These are phyloP conservation scores for Laspeyria flexula DNA, from an alignment of 2,888 invertebrate species.

Conservation along the genomic window DNA sequence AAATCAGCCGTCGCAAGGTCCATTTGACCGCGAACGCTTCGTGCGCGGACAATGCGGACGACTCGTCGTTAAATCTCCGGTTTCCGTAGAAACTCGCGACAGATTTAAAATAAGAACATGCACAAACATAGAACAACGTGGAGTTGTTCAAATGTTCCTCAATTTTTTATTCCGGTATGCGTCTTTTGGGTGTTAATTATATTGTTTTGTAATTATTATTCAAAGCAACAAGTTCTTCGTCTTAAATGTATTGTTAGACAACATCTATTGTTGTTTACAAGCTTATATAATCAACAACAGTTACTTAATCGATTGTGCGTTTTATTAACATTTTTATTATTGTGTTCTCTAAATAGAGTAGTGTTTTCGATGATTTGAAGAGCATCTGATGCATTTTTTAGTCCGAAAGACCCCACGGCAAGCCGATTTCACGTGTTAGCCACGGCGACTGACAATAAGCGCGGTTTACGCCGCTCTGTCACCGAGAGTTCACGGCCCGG, in stretches of 20 bases:
- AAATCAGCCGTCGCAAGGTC: constrained; percentile 75
- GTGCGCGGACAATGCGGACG: constrained; percentile 82
- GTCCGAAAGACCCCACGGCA: constrained; percentile 66
- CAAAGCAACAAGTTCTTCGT: not conserved
- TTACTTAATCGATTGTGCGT: not conserved
- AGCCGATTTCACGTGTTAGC: constrained; percentile 81
- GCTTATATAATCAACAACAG: not conserved
- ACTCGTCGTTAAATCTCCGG: constrained; percentile 79
- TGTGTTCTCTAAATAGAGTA: not conserved
- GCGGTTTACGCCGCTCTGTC: constrained; percentile 70
- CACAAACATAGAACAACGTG: constrained; percentile 57
- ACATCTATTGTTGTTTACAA: not conserved
- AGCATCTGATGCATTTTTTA: constrained; percentile 42
- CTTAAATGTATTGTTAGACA: not conserved
- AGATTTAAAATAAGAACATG: constrained; percentile 81
- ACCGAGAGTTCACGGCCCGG: constrained; percentile 70
- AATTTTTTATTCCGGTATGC: constrained; percentile 10
- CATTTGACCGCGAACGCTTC: constrained; percentile 66
- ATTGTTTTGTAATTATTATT: not conserved
- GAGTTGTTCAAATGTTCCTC: constrained; percentile 28
- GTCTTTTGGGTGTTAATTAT: not conserved
- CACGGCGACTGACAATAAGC: constrained; percentile 82
- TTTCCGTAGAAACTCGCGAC: constrained; percentile 79
- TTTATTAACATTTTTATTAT: not conserved
- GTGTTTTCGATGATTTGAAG: constrained; percentile 15